Evolutionary conservation across 2,113 vertebrate genomes (phyloP).

Genomic region (Mesembrinibis cayennensis): DNA sequence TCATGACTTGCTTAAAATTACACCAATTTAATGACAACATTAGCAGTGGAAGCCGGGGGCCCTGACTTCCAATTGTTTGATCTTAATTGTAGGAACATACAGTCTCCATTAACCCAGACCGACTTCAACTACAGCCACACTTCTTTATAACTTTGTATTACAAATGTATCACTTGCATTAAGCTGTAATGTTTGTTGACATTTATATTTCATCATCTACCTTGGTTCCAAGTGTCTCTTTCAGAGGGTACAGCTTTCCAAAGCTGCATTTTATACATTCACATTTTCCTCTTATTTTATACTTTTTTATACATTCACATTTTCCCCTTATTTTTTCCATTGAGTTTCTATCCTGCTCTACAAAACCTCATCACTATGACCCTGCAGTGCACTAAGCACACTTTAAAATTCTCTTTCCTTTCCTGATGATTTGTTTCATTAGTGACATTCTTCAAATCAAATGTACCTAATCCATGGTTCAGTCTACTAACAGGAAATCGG

Average conservation of each 20-base stretch:
- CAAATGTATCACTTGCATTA: not conserved
- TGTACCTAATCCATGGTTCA: conserved; percentile 74
- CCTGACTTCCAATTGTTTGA: not conserved
- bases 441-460: conserved; percentile 75
- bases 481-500: conserved; percentile 73
- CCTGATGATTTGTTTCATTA: conserved; percentile 75
- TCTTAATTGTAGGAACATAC: not conserved
- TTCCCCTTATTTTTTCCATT: conserved; percentile 15
- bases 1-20: not conserved
- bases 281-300: conserved; percentile 22
- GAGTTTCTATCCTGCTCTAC: conserved; percentile 42
- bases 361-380: conserved; percentile 38
- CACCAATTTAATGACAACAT: not conserved
- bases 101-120: not conserved
- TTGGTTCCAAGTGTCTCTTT: not conserved
- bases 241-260: conserved; percentile 15
- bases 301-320: conserved; percentile 25
- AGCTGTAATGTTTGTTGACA: not conserved
- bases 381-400: conserved; percentile 13
- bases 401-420: conserved; percentile 64
- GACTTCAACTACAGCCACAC: not conserved
- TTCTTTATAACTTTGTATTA: not conserved
- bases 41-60: not conserved
- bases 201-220: not conserved
- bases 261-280: conserved; percentile 4